phyloP scores from a whole-genome alignment of 2,888 invertebrate species.

The Ormyrus thymus region DNA sequence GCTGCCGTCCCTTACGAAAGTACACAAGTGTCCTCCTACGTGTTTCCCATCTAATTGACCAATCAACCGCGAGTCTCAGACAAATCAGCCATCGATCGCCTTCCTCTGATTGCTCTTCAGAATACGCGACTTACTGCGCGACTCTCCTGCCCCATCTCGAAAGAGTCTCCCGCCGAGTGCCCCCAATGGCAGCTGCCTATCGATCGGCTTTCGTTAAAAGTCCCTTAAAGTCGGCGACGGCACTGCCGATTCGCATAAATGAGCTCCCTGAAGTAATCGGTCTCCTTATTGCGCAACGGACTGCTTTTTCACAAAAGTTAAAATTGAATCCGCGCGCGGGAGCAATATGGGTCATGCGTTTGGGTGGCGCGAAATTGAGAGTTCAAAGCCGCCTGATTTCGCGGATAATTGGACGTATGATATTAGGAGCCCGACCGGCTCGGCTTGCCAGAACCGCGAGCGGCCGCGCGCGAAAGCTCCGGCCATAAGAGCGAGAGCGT shows the following conservation, averaged over 20 bases:
- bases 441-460: constrained; percentile 32
- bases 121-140: not conserved
- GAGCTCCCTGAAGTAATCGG: constrained; percentile 28
- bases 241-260: not conserved
- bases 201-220: too few relatives aligned
- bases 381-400: constrained; percentile 42
- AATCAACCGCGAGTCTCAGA: constrained; percentile 73
- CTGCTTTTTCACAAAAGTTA: constrained; percentile 26
- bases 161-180: not conserved
- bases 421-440: constrained; percentile 32
- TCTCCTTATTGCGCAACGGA: constrained; percentile 37
- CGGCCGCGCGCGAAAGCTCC: constrained; percentile 39
- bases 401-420: constrained; percentile 54
- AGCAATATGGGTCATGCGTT: constrained; percentile 48
- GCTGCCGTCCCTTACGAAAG: constrained; percentile 52
- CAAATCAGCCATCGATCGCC: constrained; percentile 72
- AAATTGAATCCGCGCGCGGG: constrained; percentile 28
- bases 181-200: too few relatives aligned
- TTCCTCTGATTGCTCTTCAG: constrained; percentile 66
- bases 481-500: constrained; percentile 19
- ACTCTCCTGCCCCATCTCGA: not conserved
- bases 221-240: not conserved
- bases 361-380: constrained; percentile 34
- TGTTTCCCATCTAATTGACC: constrained; percentile 74
- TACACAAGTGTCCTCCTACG: constrained; percentile 69